A percentile compares a stretch with the other conserved stretches of the same genome.
phyloP scores from a whole-genome alignment of 2,797 vertebrate genomes.

The Sebastes taczanowskii region DNA sequence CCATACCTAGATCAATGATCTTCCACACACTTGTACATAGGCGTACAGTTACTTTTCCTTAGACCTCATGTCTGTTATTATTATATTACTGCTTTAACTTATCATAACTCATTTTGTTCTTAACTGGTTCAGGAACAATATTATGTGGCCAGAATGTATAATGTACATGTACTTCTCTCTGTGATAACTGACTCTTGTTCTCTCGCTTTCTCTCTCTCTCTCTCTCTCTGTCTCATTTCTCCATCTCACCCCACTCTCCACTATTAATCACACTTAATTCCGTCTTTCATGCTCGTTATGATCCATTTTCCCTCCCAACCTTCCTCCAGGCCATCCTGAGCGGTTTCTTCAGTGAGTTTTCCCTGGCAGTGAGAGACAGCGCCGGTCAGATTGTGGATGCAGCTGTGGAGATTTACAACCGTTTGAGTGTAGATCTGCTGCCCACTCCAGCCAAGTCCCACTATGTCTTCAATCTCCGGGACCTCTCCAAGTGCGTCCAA shows the following conservation, averaged over 20 bases:
- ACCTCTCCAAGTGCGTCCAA: slow-evolving; percentile 92
- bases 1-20: background rate
- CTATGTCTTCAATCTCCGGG: slow-evolving; percentile 90
- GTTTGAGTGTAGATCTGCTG: slow-evolving; percentile 89
- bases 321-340: slow-evolving; percentile 84
- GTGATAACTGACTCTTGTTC: background rate
- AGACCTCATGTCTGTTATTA: background rate
- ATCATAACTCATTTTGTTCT: background rate
- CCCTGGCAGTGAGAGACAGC: slow-evolving; percentile 81
- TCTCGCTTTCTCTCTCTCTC: background rate
- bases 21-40: background rate
- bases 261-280: background rate
- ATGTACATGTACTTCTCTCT: background rate
- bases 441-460: slow-evolving; percentile 92
- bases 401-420: slow-evolving; percentile 88
- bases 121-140: accelerated
- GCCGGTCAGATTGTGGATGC: slow-evolving; percentile 85
- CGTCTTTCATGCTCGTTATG: background rate
- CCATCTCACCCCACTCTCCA: background rate
- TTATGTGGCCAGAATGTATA: background rate
- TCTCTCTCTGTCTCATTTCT: background rate
- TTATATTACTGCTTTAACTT: background rate
- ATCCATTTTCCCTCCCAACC: background rate
- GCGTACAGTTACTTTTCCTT: background rate
- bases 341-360: slow-evolving; percentile 87